Percentiles rank a stretch among this genome's conserved stretches.
phyloP scores from a whole-genome alignment of 2,888 invertebrate genomes.

The Loripinus fragilis region DNA sequence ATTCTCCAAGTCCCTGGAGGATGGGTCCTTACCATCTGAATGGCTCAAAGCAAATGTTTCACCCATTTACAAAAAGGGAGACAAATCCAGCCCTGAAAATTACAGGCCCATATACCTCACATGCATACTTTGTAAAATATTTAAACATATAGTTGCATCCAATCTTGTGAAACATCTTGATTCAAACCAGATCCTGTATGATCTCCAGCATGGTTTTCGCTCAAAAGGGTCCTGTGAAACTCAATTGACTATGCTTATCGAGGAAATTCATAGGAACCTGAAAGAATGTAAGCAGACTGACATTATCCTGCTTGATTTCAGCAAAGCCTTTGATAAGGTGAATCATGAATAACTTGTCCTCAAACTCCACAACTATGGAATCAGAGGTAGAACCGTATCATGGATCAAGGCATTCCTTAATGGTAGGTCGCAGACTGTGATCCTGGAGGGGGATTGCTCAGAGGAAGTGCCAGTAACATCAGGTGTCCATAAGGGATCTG shows the following conservation, averaged over 20 bases:
- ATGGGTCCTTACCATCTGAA: not conserved
- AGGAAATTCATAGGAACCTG: slow-evolving; percentile 23
- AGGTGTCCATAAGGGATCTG: slow-evolving; percentile 26
- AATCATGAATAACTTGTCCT: slow-evolving; percentile 23
- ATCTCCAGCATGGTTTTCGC: slow-evolving; percentile 29
- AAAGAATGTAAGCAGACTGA: slow-evolving; percentile 25
- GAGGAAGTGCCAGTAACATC: slow-evolving; percentile 25
- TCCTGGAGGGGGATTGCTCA: slow-evolving; percentile 24
- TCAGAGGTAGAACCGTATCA: not conserved
- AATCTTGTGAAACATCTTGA: slow-evolving; percentile 19
- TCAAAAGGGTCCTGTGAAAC: slow-evolving; percentile 28
- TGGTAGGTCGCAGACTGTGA: slow-evolving; percentile 19
- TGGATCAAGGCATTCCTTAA: slow-evolving; percentile 29
- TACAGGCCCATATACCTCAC: not conserved
- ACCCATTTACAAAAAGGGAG: not conserved
- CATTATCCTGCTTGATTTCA: slow-evolving; percentile 28
- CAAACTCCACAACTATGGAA: slow-evolving; percentile 22
- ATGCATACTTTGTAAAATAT: not conserved
- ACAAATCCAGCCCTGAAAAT: slow-evolving; percentile 4
- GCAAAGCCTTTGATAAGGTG: slow-evolving; percentile 32
- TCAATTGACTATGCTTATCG: slow-evolving; percentile 10
- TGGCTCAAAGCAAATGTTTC: slow-evolving; percentile 14
- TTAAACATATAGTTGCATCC: not conserved
- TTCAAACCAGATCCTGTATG: slow-evolving; percentile 20
- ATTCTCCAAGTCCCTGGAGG: not conserved